A percentile compares a stretch with the other conserved stretches of the same genome.
phyloP scores from a whole-genome alignment of 1,140 invertebrate genomes.

The Portunus trituberculatus region DNA sequence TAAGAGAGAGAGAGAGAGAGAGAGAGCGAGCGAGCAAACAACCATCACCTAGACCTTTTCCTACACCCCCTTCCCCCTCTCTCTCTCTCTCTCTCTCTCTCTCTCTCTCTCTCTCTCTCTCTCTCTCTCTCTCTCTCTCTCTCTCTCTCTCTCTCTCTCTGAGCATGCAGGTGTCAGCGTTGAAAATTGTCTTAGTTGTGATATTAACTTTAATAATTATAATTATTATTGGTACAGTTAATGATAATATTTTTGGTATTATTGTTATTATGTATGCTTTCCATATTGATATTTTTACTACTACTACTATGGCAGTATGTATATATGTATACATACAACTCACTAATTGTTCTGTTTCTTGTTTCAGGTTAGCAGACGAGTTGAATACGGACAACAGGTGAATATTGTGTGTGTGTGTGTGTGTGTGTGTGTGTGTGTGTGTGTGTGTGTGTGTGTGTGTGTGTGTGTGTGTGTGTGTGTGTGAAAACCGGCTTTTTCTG shows the following conservation, averaged over 20 bases:
- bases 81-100: too few relatives aligned
- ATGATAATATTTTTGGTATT: background rate
- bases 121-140: slow-evolving; percentile 20
- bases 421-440: background rate
- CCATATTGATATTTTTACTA: background rate
- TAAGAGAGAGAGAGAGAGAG: too few relatives aligned
- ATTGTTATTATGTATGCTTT: background rate
- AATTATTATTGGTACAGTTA: background rate
- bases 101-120: slow-evolving; percentile 6
- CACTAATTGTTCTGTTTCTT: background rate
- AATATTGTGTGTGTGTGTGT: slow-evolving; percentile 5
- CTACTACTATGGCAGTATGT: background rate
- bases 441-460: too few relatives aligned
- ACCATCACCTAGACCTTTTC: too few relatives aligned
- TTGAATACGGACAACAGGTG: slow-evolving; percentile 66
- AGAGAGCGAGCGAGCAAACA: too few relatives aligned
- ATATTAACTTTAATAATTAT: background rate
- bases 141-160: slow-evolving; percentile 18
- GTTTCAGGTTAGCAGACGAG: slow-evolving; percentile 66
- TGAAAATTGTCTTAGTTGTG: background rate
- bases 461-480: too few relatives aligned
- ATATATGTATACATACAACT: background rate
- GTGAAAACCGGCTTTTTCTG: too few relatives aligned
- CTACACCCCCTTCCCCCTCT: too few relatives aligned
- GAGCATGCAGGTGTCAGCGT: too few relatives aligned